Conservation (phyloP, 1,140 invertebrate species). For the Drosophila oshimai region DNA sequence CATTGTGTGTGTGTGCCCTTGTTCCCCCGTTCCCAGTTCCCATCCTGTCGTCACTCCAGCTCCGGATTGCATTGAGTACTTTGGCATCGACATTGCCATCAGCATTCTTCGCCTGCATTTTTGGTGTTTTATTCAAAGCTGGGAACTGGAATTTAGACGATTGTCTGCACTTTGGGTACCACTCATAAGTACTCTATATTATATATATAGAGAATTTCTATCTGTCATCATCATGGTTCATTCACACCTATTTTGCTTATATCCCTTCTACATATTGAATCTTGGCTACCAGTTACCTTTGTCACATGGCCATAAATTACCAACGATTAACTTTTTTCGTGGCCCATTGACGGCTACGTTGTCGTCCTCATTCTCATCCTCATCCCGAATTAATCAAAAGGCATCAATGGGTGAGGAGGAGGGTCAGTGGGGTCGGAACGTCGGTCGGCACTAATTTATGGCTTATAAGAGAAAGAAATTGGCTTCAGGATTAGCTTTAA, state of each 20-base stretch:
- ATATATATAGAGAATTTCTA: neutral
- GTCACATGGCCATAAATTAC: conserved; percentile 65
- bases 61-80: neutral
- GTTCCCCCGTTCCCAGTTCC: neutral
- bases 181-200: too few relatives aligned
- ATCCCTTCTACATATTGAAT: too few relatives aligned
- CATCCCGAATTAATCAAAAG: conserved; percentile 37
- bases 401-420: neutral
- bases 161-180: conserved; percentile 5
- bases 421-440: conserved; percentile 10
- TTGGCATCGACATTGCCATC: conserved; percentile 34
- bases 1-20: too few relatives aligned
- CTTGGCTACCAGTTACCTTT: too few relatives aligned
- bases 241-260: too few relatives aligned
- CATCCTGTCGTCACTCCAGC: neutral
- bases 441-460: conserved; percentile 34
- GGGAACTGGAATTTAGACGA: conserved; percentile 15
- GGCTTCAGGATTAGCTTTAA: too few relatives aligned
- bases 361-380: conserved; percentile 25
- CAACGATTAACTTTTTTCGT: conserved; percentile 70
- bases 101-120: conserved; percentile 54
- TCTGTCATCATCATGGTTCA: neutral
- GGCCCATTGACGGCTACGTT: conserved; percentile 22
- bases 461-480: neutral
- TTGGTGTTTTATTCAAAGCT: conserved; percentile 67